A percentile compares a stretch with the other conserved stretches of the same genome.
Evolutionary conservation across 2,797 vertebrate genomes (phyloP).

Genomic region (Cossypha heuglini): DNA sequence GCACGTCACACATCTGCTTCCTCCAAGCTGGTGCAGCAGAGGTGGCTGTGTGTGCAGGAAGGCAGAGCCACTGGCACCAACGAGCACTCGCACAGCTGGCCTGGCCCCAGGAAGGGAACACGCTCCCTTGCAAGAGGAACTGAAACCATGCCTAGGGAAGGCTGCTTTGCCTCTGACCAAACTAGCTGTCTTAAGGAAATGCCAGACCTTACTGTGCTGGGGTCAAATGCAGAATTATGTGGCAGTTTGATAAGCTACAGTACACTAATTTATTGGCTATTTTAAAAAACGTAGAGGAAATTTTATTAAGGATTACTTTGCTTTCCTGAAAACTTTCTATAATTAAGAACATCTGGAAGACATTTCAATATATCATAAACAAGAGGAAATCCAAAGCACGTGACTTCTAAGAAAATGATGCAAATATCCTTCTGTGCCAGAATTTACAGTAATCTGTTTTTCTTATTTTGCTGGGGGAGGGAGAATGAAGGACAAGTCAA

Average conservation of each 20-base stretch:
- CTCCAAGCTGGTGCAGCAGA: conserved; percentile 56
- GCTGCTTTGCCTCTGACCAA: conserved; percentile 27
- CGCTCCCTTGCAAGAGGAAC: conserved; percentile 76
- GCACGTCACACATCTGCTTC: conserved; percentile 25
- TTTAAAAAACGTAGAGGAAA: conserved; percentile 69
- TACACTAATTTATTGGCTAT: conserved; percentile 76
- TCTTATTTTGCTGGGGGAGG: conserved; percentile 46
- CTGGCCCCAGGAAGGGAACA: neutral
- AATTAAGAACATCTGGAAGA: conserved; percentile 84
- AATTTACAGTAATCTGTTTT: conserved; percentile 78
- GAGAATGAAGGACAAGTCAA: conserved; percentile 28
- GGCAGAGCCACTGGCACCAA: conserved; percentile 62
- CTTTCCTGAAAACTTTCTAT: conserved; percentile 74
- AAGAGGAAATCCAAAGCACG: conserved; percentile 80
- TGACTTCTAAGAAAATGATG: conserved; percentile 83
- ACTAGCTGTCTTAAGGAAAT: conserved; percentile 50
- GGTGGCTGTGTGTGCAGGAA: conserved; percentile 76
- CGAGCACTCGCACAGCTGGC: neutral
- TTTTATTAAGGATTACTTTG: conserved; percentile 76
- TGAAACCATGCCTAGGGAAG: conserved; percentile 50
- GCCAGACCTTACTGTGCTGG: conserved; percentile 42
- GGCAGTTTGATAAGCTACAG: conserved; percentile 73
- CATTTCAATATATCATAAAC: conserved; percentile 80
- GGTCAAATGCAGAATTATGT: conserved; percentile 69
- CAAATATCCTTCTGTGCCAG: conserved; percentile 73